phyloP scores from a whole-genome alignment of 1,140 invertebrate species.

The Liolophura sinensis region DNA sequence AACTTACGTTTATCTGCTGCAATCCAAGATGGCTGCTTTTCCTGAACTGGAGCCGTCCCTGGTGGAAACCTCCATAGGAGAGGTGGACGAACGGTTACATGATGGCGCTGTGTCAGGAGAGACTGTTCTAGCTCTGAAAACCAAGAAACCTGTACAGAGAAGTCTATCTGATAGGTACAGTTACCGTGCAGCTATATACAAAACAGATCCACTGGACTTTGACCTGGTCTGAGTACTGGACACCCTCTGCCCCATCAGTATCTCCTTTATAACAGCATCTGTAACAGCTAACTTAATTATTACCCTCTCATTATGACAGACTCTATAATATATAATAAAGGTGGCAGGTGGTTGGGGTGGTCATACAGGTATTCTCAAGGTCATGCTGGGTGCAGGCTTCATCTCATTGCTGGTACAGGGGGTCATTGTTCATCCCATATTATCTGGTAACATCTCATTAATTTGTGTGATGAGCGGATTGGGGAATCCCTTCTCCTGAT shows the following conservation, averaged over 20 bases:
- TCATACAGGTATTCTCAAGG: too few species aligned
- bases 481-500: too few species aligned
- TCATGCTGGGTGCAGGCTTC: too few species aligned
- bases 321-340: too few species aligned
- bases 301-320: too few species aligned
- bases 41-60: conserved; percentile 68
- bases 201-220: conserved; percentile 41
- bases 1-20: conserved; percentile 80
- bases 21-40: conserved; percentile 71
- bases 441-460: too few species aligned
- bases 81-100: conserved; percentile 69
- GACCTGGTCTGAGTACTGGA: conserved; percentile 31
- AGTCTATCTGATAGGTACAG: conserved; percentile 78
- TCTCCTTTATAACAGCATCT: background rate
- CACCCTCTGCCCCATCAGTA: background rate
- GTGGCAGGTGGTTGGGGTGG: too few species aligned
- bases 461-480: too few species aligned
- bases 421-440: too few species aligned
- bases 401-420: too few species aligned
- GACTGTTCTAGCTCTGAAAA: background rate
- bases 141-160: conserved; percentile 54
- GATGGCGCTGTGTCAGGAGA: too few species aligned
- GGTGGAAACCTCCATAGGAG: conserved; percentile 75
- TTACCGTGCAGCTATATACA: conserved; percentile 66
- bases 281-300: too few species aligned